phyloP scores from a whole-genome alignment of 2,113 vertebrate species.

The Myiagra hebetior region DNA sequence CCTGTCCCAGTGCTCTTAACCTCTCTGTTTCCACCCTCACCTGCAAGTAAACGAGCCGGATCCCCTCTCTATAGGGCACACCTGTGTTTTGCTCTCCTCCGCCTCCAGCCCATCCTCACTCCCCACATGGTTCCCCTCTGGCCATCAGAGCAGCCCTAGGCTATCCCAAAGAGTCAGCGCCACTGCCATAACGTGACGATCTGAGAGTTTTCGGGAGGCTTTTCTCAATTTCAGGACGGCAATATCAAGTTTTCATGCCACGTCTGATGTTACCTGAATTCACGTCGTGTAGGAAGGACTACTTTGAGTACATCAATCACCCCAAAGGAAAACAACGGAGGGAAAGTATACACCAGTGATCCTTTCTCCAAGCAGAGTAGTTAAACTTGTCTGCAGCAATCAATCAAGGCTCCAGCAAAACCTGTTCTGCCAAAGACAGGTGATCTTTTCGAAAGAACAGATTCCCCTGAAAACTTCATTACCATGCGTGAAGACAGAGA shows the following conservation, averaged over 20 bases:
- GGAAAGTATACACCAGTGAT: neutral
- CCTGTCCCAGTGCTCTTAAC: neutral
- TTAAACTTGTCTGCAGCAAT: neutral
- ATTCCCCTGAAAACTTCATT: neutral
- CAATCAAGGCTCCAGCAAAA: conserved; percentile 21
- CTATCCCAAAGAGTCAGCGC: neutral
- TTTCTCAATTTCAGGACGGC: neutral
- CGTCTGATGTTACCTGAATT: neutral
- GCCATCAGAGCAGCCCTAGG: neutral
- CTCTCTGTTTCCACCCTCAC: neutral
- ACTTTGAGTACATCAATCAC: neutral
- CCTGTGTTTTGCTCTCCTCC: neutral
- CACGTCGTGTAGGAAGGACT: neutral
- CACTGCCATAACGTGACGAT: neutral
- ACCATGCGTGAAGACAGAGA: neutral
- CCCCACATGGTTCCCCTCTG: neutral
- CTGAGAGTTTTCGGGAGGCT: neutral
- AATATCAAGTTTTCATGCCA: neutral
- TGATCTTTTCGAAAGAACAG: neutral
- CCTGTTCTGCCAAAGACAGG: neutral
- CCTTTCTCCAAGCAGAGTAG: neutral
- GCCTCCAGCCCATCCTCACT: neutral
- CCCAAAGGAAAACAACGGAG: neutral
- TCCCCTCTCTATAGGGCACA: neutral
- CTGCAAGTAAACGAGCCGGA: neutral